Percentiles rank a stretch among this genome's conserved stretches.
Evolutionary conservation across 1,140 invertebrate genomes (phyloP).

Genomic region (Panagrolaimus sp.): DNA sequence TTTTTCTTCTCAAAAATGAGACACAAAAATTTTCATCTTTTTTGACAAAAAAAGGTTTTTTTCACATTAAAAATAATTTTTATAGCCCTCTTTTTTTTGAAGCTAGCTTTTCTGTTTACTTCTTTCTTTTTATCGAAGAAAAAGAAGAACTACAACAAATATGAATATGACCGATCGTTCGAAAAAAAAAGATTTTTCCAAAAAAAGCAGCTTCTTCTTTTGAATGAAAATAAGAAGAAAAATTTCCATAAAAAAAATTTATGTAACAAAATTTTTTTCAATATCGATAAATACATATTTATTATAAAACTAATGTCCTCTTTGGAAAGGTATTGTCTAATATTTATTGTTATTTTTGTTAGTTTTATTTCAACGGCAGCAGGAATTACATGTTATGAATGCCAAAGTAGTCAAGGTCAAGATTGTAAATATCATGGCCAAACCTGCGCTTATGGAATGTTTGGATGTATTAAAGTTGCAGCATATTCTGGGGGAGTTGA

Average conservation of each 20-base stretch:
- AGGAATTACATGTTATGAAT: conserved; percentile 19
- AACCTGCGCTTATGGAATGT: conserved; percentile 42
- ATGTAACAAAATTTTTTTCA: neutral
- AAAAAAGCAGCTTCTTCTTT: no score
- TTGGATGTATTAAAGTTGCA: conserved; percentile 42
- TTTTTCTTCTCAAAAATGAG: no score
- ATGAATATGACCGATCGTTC: no score
- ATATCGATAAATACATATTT: neutral
- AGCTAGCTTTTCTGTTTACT: no score
- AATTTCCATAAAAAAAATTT: neutral
- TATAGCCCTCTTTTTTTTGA: no score
- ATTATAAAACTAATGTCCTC: neutral
- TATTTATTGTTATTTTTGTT: neutral
- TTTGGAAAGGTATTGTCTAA: neutral
- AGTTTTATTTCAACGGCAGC: neutral
- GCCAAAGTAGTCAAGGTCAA: conserved; percentile 2
- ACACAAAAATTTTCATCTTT: no score
- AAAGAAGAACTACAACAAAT: no score
- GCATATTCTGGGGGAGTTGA: conserved; percentile 43
- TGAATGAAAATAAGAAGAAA: no score
- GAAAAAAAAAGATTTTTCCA: no score
- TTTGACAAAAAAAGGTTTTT: no score
- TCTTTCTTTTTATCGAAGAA: no score
- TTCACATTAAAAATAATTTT: no score
- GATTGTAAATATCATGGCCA: conserved; percentile 34